Evolutionary conservation across 64 coral and sea anemone species (phyloP), one percentile per base, ranked within the genome.

Genomic region (Pocillopora damicornis): DNA sequence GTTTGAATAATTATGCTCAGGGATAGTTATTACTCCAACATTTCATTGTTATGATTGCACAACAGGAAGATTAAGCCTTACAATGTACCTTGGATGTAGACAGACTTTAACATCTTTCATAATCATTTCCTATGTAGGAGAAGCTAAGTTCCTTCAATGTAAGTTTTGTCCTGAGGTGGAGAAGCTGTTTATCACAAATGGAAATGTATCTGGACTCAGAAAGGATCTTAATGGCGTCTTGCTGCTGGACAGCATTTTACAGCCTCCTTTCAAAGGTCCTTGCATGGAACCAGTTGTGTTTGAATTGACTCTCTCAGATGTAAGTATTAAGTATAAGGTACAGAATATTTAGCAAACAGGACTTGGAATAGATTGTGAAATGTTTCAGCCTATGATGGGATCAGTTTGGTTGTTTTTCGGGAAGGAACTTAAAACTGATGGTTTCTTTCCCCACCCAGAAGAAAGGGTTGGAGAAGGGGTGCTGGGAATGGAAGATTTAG

Each of bases 161-260:
- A 88, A 86, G 18, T 98, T 94, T 60, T 94, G 90, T 42, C 89
- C 96, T 79, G 96, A 83, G 14, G 92, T 94, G 9, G 96, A 94
- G 77, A 98, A 98, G 62, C 82, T 98, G 61, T 89, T 98, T 26
- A 81, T 98, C 25, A 98, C 89, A 56, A 86, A 98, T 94, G 92
- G 93, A 22, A 87, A 35, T 30, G 86, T 83, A 5, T 90, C 94
- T 87, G 96, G 96, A 23, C 67, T 94, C 10, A 83, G 96, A 57
- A 92, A 89, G 75, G 96, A 98, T 80, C 87, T 98, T 26, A 98
- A 98, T 94, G 96, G 96, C 7, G 88, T 98, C 35, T 94, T 94
- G 61, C 63, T 98, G 10, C 83, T 98, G 56, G 93, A 98, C 62
- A 94, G 91, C 83, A 94, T 94, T 37, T 63, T 98, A 77, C 96